Conservation (phyloP, 2,888 invertebrate genomes). For the Sarcophaga carnaria region DNA sequence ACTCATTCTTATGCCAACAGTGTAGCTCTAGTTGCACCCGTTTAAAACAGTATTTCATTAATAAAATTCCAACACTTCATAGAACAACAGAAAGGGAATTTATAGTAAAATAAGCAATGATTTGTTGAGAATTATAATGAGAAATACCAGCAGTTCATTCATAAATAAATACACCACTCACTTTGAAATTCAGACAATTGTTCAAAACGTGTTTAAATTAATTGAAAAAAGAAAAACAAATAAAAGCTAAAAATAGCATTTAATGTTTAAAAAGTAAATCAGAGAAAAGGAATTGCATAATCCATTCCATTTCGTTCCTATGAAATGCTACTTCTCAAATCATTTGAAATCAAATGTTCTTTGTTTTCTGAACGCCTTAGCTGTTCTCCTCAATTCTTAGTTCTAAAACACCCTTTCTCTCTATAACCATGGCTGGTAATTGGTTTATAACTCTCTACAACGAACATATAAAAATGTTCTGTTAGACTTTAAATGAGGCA, state of each 20-base stretch:
- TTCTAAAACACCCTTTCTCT: too few relatives aligned
- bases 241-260: constrained; percentile 3
- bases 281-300: too few relatives aligned
- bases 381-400: too few relatives aligned
- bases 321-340: too few relatives aligned
- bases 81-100: neutral
- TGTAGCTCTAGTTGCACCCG: constrained; percentile 55
- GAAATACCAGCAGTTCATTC: constrained; percentile 31
- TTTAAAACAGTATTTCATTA: constrained; percentile 33
- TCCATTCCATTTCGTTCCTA: too few relatives aligned
- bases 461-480: too few relatives aligned
- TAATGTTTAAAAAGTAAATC: too few relatives aligned
- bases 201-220: neutral
- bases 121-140: neutral
- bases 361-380: too few relatives aligned
- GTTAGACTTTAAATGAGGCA: too few relatives aligned
- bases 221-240: neutral
- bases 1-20: constrained; percentile 52
- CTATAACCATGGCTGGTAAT: too few relatives aligned
- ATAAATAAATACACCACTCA: constrained; percentile 3
- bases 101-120: constrained; percentile 1
- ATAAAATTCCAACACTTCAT: neutral
- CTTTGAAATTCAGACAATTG: neutral
- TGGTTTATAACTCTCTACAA: too few relatives aligned
- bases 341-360: too few relatives aligned